Evolutionary conservation across 2,888 invertebrate species (phyloP), one percentile per base, ranked within the genome.

Genomic region (Syritta pipiens): DNA sequence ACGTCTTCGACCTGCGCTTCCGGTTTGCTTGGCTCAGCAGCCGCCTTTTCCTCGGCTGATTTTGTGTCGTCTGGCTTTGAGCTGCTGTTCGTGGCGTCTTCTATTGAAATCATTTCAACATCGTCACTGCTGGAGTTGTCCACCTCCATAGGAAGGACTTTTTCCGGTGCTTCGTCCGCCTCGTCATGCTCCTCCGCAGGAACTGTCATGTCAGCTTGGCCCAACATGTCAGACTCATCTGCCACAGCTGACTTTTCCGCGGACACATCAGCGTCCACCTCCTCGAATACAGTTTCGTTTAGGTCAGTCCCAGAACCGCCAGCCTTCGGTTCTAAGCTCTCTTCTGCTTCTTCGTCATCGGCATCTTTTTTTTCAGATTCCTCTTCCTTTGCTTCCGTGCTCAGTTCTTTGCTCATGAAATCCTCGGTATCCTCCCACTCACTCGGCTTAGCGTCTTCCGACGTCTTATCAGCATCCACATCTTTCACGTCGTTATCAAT

Each of bases 161-260:
- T 59, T n/a, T 60, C 81, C 6, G 51, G 53, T 37, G 35, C 81
- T 32, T 83, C 83, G 40, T 72, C 40, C 62, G 86, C 82, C 59
- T 14, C 7, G 19, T 59, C 44, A 1, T 2, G 7, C 6, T 57
- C 62, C 17, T 68, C 63, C 6, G 42, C 59, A 9, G 75, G 62
- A 22, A 84, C 35, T 7, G 84, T 75, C 83, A 85, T 74, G 24
- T 87, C 86, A 1, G 86, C 84, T 71, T 88, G 87, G 6, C 84
- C 83, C 12, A 85, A 82, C 59, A 84, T 85, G 51, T 85, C 85
- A 17, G 83, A 83, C 69, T 86, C 85, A 1, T 85, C 84, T 3
- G 82, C 82, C 0, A 68, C 72, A 28, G 84, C 82, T 5, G 85
- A 82, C 82, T 85, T 85, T n/a, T 65, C 82, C 0, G 81, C 69